A percentile compares a stretch with the other conserved stretches of the same genome.
These are phyloP conservation scores for Proales similis DNA, from an alignment of 1,140 invertebrate genomes.

Conservation along the genomic window DNA sequence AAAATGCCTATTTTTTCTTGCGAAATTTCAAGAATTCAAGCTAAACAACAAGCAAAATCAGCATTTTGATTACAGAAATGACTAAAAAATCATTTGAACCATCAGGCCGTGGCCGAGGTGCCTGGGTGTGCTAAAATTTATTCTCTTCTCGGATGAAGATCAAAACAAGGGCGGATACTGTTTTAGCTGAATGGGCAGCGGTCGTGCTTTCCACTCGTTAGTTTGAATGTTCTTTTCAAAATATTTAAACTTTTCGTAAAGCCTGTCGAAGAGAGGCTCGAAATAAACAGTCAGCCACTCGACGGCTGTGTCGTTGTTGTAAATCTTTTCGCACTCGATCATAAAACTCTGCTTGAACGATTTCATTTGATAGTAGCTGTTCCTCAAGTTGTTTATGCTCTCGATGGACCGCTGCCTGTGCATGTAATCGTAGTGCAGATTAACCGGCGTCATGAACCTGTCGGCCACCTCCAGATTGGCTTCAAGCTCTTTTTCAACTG, in stretches of 20 bases:
- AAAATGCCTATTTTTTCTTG: too few species aligned
- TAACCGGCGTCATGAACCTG: constrained; percentile 20
- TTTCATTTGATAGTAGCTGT: constrained; percentile 14
- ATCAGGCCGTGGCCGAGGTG: too few species aligned
- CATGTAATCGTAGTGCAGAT: constrained; percentile 26
- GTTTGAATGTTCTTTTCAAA: constrained; percentile 19
- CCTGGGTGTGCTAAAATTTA: too few species aligned
- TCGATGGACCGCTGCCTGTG: constrained; percentile 18
- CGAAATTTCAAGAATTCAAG: too few species aligned
- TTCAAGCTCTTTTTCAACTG: neutral
- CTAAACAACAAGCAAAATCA: too few species aligned
- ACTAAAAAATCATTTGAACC: too few species aligned
- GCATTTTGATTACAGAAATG: too few species aligned
- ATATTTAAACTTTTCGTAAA: neutral
- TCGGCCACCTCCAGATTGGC: constrained; percentile 16
- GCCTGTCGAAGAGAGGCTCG: constrained; percentile 11
- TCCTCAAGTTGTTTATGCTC: neutral
- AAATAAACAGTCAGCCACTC: constrained; percentile 36
- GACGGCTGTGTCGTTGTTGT: constrained; percentile 10
- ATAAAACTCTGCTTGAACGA: constrained; percentile 26
- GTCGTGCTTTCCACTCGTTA: constrained; percentile 6
- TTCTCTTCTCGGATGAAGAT: too few species aligned
- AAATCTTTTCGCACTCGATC: constrained; percentile 18
- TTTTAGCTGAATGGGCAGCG: constrained; percentile 26
- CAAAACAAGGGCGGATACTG: too few species aligned